Conservation (phyloP, 2,797 vertebrate species). For the Cygnus olor region DNA sequence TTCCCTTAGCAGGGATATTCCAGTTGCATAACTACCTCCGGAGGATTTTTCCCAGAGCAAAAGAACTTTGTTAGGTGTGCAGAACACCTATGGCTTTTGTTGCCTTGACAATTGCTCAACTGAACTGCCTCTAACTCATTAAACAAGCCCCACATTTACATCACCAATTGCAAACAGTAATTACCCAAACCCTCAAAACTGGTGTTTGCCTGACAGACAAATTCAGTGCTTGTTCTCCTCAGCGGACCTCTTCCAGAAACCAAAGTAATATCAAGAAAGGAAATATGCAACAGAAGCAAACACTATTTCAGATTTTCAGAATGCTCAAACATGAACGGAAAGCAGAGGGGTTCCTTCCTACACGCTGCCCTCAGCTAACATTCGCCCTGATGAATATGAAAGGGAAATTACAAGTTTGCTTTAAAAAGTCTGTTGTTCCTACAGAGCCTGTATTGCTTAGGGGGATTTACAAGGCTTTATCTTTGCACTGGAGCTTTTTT, state of each 20-base stretch:
- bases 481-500: not conserved
- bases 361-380: not conserved
- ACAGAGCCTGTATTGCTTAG: not conserved
- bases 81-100: not conserved
- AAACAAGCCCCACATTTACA: not conserved
- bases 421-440: not conserved
- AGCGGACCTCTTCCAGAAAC: not conserved
- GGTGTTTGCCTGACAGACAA: not conserved
- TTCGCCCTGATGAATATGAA: not conserved
- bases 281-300: not conserved
- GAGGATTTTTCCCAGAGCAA: not conserved
- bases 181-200: conserved; percentile 17
- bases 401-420: conserved; percentile 31
- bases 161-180: not conserved
- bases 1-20: not conserved
- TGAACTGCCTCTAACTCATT: not conserved
- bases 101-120: not conserved
- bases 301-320: not conserved
- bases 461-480: not conserved
- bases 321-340: not conserved
- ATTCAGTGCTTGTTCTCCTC: not conserved
- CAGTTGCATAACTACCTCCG: not conserved
- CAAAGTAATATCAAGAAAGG: not conserved
- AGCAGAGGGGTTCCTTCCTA: conserved; percentile 13
- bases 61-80: not conserved